A percentile compares a stretch with the other conserved stretches of the same genome.
Evolutionary conservation across 2,797 vertebrate genomes (phyloP).

Genomic region (Scolopax bukidnonensis): DNA sequence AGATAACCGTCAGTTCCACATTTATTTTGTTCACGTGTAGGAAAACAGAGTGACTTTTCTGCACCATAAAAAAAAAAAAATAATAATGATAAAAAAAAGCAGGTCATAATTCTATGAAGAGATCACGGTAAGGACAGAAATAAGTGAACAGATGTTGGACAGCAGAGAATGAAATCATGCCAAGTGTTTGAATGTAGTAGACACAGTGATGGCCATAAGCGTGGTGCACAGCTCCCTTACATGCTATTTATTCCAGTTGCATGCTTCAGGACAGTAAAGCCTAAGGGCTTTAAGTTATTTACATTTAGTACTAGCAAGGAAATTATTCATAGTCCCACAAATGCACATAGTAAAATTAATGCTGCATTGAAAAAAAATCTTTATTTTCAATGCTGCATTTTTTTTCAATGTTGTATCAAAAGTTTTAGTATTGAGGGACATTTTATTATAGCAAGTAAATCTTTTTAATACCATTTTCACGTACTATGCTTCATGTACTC

Average conservation of each 20-base stretch:
- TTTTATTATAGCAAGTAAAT: neutral
- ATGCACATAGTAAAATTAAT: neutral
- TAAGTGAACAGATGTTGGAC: neutral
- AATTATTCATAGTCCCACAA: neutral
- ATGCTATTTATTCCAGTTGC: neutral
- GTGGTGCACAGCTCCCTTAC: neutral
- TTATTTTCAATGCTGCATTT: neutral
- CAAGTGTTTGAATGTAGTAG: neutral
- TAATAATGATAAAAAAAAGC: accelerated
- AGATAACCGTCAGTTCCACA: neutral
- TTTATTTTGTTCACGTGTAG: neutral
- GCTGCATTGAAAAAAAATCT: neutral
- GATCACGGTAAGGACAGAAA: neutral
- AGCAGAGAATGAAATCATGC: neutral
- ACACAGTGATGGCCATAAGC: neutral
- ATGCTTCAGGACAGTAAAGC: neutral
- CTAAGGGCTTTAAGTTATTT: neutral
- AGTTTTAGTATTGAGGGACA: neutral
- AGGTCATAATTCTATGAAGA: neutral
- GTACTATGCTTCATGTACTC: neutral
- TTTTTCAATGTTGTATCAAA: neutral
- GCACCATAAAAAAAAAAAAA: neutral
- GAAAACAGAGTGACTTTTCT: neutral
- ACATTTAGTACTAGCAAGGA: neutral
- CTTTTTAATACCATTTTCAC: neutral